Evolutionary conservation across 1,140 invertebrate genomes (phyloP).

Genomic region (Bombus ignitus): DNA sequence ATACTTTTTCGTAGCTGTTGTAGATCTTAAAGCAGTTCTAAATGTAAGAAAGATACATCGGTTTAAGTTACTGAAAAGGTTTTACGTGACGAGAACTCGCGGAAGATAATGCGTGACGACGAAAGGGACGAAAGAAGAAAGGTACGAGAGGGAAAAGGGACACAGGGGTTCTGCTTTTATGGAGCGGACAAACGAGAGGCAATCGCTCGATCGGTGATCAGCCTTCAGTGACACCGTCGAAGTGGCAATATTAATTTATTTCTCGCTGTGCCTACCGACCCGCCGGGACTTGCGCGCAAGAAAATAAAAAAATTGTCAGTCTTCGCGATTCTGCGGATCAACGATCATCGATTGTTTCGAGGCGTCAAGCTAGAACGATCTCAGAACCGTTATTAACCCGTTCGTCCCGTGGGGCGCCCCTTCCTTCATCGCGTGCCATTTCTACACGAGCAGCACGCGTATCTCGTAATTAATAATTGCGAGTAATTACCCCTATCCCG

Average conservation of each 20-base stretch:
- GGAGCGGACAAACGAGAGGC: constrained; percentile 59
- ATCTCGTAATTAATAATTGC: constrained; percentile 59
- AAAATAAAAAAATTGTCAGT: constrained; percentile 23
- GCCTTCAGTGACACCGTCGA: constrained; percentile 59
- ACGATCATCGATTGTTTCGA: constrained; percentile 73
- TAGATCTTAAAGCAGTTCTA: not conserved
- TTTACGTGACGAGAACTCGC: not conserved
- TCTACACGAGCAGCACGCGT: constrained; percentile 25
- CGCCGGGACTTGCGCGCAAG: constrained; percentile 48
- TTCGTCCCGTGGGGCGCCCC: constrained; percentile 44
- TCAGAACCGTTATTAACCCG: constrained; percentile 67
- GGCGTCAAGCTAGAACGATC: constrained; percentile 74
- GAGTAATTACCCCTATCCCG: constrained; percentile 59
- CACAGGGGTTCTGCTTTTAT: constrained; percentile 38
- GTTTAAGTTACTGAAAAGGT: not conserved
- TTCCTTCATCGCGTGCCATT: constrained; percentile 21
- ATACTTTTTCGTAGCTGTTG: too few relatives aligned
- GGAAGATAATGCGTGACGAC: constrained; percentile 5
- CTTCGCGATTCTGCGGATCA: constrained; percentile 67
- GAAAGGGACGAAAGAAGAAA: not conserved
- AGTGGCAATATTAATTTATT: constrained; percentile 73
- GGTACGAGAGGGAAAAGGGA: not conserved
- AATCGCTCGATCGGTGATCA: constrained; percentile 64
- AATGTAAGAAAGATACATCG: not conserved
- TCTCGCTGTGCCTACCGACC: constrained; percentile 56